Evolutionary conservation across 2,797 vertebrate species (phyloP), one percentile per base, ranked within the genome.

Genomic region (Nasua narica): DNA sequence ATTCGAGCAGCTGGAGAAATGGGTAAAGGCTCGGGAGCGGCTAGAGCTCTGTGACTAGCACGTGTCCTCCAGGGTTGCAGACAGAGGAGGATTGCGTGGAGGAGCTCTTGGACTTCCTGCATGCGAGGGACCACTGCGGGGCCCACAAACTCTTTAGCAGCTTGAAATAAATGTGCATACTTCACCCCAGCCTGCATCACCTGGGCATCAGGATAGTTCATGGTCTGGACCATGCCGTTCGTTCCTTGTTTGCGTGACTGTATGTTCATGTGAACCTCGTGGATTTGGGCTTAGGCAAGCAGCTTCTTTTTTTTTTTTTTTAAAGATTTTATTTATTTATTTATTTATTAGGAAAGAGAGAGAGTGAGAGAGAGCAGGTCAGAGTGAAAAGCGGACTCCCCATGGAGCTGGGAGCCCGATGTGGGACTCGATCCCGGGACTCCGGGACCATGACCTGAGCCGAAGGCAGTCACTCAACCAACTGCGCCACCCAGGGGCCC

Each of bases 81-180:
- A 99, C 99, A 0, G 72, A 76, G 16, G 99, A 99, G 96, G 99
- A 99, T 8, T 99, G 99, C 97, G 99, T 99, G 0, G 99, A 99
- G 97, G 99, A 99, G 98, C 99, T 99, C 5, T 99, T 99, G 62
- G 99, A 99, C 94, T 99, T 99, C 95, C 97, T 99, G 95, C 99
- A 99, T 8, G 99, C 99, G 85, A 98, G 99, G 93, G 99, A 99
- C 98, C 99, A 99, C 97, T 99, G 99, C 40, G 99, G 99, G 90
- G 98, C 98, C 94, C 98, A 98, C 95, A 98, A 98, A 89, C 98
- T 99, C 74, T 99, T 99, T 29, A 98, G 93, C 87, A 98, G 97
- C 82, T 95, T 99, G 98, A 99, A 99, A 96, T 99, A 98, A 98
- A 94, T 60, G 0, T 81, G 37, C 48, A 0, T 21, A 40, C 46